Base-by-base conservation (phyloP, 2,113 vertebrate species). In the Pollimyrus isidori region DNA sequence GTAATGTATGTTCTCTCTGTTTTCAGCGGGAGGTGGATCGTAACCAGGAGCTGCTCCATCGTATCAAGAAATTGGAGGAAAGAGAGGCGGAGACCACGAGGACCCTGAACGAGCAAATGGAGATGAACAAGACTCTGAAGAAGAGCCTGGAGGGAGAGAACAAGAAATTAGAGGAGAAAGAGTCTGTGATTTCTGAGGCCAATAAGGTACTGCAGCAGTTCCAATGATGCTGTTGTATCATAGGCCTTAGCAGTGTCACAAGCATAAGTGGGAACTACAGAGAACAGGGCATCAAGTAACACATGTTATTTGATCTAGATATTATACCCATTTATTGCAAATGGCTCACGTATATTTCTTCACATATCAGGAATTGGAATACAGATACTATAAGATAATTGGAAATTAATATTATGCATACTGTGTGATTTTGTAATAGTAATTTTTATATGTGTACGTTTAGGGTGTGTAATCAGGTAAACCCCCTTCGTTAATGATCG, bases 11-110 rank as follows among this genome's bases (percentile, higher is more conserved):
- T 88, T 10, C 49, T 87, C 73, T 45, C 30, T 88, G 7, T 89
- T 83, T 17, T 17, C 89, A 99, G 98, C 96, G 97, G 1, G 97
- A 98, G 93, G 93, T 97, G 0, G 97, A 97, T 89, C 95, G 96
- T 19, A 99, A 98, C 93, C 97, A 97, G 92, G 97, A 97, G n/a
- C 96, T 99, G 76, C 92, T 96, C 88, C 94, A 94, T 0, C 95
- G 94, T 35, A 96, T 99, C 5, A 97, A 96, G 91, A 96, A 96
- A 56, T 93, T 97, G 10, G 97, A 97, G 92, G 97, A 98, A 21
- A 96, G 95, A 56, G 97, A 96, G 90, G 89, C 91, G 0, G 96
- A 96, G 69, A 94, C 92, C 0, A 94, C 94, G 46, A 96, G 95
- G 88, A 96, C 93, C 84, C 92, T 97, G 26, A 94, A 94, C 26